phyloP scores from a whole-genome alignment of 2,797 vertebrate genomes.

The Esox lucius region DNA sequence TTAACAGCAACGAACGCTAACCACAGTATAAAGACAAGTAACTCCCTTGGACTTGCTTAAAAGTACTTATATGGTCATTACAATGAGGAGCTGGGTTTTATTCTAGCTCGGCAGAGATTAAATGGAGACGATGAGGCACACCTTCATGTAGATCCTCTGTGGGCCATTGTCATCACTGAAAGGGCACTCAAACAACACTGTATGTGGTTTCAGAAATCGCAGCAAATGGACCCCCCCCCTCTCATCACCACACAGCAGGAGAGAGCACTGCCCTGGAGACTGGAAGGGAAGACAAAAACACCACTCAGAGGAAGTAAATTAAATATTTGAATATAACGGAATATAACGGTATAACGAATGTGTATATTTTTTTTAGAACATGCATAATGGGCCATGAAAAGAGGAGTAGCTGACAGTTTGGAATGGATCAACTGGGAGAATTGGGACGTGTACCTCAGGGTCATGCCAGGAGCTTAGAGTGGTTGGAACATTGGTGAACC shows the following conservation, averaged over 20 bases:
- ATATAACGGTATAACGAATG: neutral
- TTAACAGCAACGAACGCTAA: neutral
- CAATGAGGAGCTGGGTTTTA: neutral
- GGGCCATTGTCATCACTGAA: slow-evolving; percentile 40
- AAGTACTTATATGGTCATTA: neutral
- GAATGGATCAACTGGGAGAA: neutral
- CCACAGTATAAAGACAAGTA: neutral
- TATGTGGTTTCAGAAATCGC: slow-evolving; percentile 60
- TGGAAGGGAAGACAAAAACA: slow-evolving; percentile 24
- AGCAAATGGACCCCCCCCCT: slow-evolving; percentile 65
- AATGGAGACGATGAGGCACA: slow-evolving; percentile 32
- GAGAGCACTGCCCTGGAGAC: slow-evolving; percentile 51
- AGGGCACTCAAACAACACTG: slow-evolving; percentile 62
- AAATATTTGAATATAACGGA: neutral
- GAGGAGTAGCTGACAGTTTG: too few relatives aligned
- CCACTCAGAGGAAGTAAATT: neutral
- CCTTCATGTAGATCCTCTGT: slow-evolving; percentile 64
- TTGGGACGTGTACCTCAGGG: slow-evolving; percentile 37
- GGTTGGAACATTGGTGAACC: slow-evolving; percentile 49
- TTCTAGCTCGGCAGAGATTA: neutral
- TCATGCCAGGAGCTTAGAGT: slow-evolving; percentile 49
- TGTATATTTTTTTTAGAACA: too few relatives aligned
- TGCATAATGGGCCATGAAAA: too few relatives aligned
- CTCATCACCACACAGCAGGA: slow-evolving; percentile 68
- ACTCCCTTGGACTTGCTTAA: neutral